phyloP scores from a whole-genome alignment of 2,797 vertebrate genomes.

The Natrix natrix region DNA sequence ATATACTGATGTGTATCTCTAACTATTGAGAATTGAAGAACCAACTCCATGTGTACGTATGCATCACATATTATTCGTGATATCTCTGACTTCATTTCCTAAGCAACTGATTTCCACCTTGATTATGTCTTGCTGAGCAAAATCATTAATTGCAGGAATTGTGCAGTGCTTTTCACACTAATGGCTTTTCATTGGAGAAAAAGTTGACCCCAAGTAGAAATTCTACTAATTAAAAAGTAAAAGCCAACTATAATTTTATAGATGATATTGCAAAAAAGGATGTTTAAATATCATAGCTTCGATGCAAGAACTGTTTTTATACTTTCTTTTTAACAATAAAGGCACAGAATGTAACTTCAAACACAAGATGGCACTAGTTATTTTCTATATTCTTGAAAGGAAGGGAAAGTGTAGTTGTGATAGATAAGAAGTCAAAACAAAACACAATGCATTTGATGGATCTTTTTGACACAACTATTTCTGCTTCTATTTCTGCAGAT shows the following conservation, averaged over 20 bases:
- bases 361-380: neutral
- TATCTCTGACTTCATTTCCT: neutral
- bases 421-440: neutral
- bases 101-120: neutral
- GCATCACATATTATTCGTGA: neutral
- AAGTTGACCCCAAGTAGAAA: neutral
- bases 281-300: neutral
- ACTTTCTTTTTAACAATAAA: neutral
- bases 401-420: neutral
- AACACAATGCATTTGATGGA: neutral
- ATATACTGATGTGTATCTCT: neutral
- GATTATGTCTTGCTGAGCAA: neutral
- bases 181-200: neutral
- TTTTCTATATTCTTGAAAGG: neutral
- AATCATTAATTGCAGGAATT: neutral
- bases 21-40: neutral
- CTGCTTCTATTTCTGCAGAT: neutral
- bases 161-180: neutral
- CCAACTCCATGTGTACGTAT: neutral
- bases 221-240: neutral
- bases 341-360: neutral
- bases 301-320: neutral
- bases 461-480: constrained; percentile 43
- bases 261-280: neutral
- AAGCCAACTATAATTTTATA: neutral